phyloP scores from a whole-genome alignment of 1,140 invertebrate species.

The Globodera ellingtonae region DNA sequence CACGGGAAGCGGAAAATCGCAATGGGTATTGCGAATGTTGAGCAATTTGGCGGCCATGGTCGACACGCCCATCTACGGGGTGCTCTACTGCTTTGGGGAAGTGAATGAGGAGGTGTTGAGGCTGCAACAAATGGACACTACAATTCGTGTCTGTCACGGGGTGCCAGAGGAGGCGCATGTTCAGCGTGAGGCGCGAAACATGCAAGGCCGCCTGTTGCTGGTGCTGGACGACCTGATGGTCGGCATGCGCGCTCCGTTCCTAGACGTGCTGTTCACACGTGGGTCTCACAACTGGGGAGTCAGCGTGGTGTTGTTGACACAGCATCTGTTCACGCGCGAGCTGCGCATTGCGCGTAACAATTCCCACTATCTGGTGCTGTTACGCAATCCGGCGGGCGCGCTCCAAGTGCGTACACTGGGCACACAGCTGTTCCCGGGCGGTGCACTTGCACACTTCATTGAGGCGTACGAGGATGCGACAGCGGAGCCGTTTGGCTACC shows the following conservation, averaged over 20 bases:
- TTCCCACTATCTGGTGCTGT: slow-evolving; percentile 37
- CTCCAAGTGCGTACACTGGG: slow-evolving; percentile 23
- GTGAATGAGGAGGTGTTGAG: slow-evolving; percentile 30
- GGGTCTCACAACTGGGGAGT: background rate
- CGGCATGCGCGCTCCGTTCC: slow-evolving; percentile 16
- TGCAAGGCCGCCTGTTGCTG: background rate
- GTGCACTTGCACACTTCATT: slow-evolving; percentile 23
- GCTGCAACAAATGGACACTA: slow-evolving; percentile 23
- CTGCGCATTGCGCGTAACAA: slow-evolving; percentile 34
- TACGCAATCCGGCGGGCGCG: slow-evolving; percentile 38
- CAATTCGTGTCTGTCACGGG: background rate
- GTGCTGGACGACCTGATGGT: slow-evolving; percentile 1
- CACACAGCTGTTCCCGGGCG: slow-evolving; percentile 28
- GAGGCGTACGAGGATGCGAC: slow-evolving; percentile 38
- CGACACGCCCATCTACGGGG: background rate
- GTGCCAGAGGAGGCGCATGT: background rate
- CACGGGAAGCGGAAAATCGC: slow-evolving; percentile 32
- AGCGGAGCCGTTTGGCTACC: slow-evolving; percentile 27
- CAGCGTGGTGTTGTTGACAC: background rate
- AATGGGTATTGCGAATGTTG: slow-evolving; percentile 29
- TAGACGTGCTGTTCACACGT: slow-evolving; percentile 34
- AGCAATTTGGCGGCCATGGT: slow-evolving; percentile 6
- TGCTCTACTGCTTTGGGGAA: slow-evolving; percentile 39
- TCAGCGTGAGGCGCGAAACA: background rate
- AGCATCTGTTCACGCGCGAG: slow-evolving; percentile 39